phyloP scores from a whole-genome alignment of 2,797 vertebrate genomes.

The Danio jaintianensis region DNA sequence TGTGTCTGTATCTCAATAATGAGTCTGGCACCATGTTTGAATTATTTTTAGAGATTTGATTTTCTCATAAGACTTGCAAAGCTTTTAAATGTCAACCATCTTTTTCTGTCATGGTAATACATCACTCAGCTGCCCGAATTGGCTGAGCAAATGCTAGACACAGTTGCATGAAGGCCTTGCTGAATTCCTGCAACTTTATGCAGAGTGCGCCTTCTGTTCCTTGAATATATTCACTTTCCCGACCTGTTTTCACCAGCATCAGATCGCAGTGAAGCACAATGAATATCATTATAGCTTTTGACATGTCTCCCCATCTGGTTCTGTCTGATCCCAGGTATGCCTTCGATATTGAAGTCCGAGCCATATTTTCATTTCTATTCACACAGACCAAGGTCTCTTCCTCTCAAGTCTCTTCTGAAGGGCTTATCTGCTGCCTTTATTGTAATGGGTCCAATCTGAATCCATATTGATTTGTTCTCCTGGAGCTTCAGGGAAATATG shows the following conservation, averaged over 20 bases:
- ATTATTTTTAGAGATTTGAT: neutral
- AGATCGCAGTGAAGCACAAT: slow-evolving; percentile 36
- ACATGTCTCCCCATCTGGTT: slow-evolving; percentile 33
- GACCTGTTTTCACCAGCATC: slow-evolving; percentile 33
- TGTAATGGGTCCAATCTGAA: slow-evolving; percentile 20
- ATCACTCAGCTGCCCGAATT: slow-evolving; percentile 2
- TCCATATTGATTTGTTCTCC: slow-evolving; percentile 47
- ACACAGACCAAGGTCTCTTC: slow-evolving; percentile 11
- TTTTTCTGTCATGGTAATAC: neutral
- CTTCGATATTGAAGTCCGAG: slow-evolving; percentile 42
- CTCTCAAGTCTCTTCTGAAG: slow-evolving; percentile 19
- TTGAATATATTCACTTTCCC: neutral
- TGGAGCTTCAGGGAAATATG: slow-evolving; percentile 4
- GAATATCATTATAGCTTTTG: slow-evolving; percentile 52
- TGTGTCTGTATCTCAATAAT: neutral
- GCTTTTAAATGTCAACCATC: neutral
- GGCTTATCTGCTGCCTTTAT: slow-evolving; percentile 22
- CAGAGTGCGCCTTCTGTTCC: neutral
- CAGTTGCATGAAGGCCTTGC: neutral
- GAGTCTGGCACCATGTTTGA: neutral
- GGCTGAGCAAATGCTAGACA: neutral
- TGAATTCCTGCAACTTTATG: slow-evolving; percentile 1
- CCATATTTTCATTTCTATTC: slow-evolving; percentile 50
- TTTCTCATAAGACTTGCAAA: neutral
- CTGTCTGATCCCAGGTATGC: slow-evolving; percentile 40